Conservation (phyloP, 2,888 invertebrate genomes). For the Priocnemis perturbator region DNA sequence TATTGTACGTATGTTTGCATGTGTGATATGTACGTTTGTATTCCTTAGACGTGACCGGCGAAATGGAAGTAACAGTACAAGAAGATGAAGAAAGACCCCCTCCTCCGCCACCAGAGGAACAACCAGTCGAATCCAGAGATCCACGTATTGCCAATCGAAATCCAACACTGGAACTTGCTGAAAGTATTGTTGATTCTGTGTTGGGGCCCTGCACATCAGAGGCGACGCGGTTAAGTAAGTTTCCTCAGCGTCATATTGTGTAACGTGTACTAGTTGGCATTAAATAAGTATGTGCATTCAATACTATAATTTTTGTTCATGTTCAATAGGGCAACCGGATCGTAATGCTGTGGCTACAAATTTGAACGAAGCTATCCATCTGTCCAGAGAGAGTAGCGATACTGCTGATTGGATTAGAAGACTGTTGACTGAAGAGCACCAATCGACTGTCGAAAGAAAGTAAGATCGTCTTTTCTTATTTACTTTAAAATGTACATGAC, state of each 20-base stretch:
- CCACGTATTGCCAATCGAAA: slow-evolving; percentile 61
- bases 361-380: slow-evolving; percentile 32
- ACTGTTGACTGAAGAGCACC: slow-evolving; percentile 64
- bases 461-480: slow-evolving; percentile 34
- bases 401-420: slow-evolving; percentile 69
- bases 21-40: slow-evolving; percentile 5
- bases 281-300: not conserved
- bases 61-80: slow-evolving; percentile 72
- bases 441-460: slow-evolving; percentile 62
- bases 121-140: slow-evolving; percentile 56
- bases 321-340: slow-evolving; percentile 47
- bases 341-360: slow-evolving; percentile 38
- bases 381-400: slow-evolving; percentile 61
- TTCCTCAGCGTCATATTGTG: no score
- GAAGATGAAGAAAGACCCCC: slow-evolving; percentile 68
- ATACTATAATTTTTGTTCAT: slow-evolving; percentile 1
- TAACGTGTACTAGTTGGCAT: no score
- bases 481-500: slow-evolving; percentile 10
- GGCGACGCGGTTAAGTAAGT: slow-evolving; percentile 61
- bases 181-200: slow-evolving; percentile 75
- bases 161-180: slow-evolving; percentile 71
- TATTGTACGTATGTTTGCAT: not conserved
- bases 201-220: slow-evolving; percentile 68
- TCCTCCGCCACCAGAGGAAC: slow-evolving; percentile 61
- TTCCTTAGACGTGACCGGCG: slow-evolving; percentile 66